Percentiles rank a stretch among this genome's conserved stretches.
These are phyloP conservation scores for Zeus faber DNA, from an alignment of 2,113 vertebrate species.

Conservation along the genomic window DNA sequence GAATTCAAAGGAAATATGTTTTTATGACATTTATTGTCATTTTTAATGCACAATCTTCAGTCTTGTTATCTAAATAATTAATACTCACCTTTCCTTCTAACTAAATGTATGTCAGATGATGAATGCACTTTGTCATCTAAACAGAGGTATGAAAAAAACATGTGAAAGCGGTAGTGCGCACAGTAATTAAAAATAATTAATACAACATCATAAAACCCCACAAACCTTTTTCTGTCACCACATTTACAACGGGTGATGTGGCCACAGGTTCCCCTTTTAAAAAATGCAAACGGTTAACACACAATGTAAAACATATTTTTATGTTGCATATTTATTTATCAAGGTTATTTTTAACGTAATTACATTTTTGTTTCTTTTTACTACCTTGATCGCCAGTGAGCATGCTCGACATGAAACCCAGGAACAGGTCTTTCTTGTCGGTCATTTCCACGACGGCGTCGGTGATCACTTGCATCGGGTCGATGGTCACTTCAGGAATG, in stretches of 20 bases:
- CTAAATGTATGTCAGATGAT: constrained; percentile 43
- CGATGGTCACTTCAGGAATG: constrained; percentile 61
- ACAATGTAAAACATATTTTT: neutral
- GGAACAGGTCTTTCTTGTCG: constrained; percentile 65
- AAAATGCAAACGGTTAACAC: neutral
- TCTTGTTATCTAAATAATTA: neutral
- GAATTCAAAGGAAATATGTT: constrained; percentile 11
- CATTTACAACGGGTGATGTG: constrained; percentile 22
- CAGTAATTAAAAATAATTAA: neutral
- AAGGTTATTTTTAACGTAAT: neutral
- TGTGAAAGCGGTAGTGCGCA: neutral
- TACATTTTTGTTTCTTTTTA: neutral
- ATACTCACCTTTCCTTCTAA: constrained; percentile 69
- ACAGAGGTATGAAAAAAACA: constrained; percentile 9
- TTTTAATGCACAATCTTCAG: no score
- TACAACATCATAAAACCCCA: neutral
- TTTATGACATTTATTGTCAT: neutral
- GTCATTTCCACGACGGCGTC: constrained; percentile 66
- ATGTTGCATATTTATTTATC: neutral
- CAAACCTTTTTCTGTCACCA: constrained; percentile 54
- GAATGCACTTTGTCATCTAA: constrained; percentile 48
- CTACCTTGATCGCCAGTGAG: constrained; percentile 69
- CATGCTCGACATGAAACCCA: constrained; percentile 70
- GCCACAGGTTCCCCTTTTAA: constrained; percentile 42
- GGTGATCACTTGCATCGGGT: constrained; percentile 71